phyloP scores from a whole-genome alignment of 2,888 invertebrate genomes.

The Sarcophaga caerulescens region DNA sequence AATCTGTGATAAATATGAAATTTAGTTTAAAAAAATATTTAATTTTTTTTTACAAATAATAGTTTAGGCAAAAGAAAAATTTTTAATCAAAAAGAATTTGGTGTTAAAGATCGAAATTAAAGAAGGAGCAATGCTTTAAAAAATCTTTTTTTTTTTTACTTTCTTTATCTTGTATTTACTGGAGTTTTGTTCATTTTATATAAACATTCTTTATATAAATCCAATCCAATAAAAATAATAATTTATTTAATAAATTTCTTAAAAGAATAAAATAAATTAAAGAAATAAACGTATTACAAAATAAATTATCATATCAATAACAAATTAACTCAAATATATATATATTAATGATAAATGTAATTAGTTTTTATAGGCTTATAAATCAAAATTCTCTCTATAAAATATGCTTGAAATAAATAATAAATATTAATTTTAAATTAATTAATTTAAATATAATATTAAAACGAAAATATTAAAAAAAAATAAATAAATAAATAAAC shows the following conservation, averaged over 20 bases:
- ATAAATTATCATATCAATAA: conserved; percentile 65
- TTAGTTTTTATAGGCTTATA: conserved; percentile 59
- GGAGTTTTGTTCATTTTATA: too few relatives aligned
- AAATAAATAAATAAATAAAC: not conserved
- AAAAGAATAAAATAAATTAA: not conserved
- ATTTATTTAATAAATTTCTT: not conserved
- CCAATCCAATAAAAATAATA: not conserved
- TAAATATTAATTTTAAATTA: conserved; percentile 12
- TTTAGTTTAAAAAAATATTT: conserved; percentile 55
- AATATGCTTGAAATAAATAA: conserved; percentile 52
- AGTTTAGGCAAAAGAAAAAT: conserved; percentile 61
- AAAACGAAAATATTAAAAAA: conserved; percentile 12
- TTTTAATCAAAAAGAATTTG: conserved; percentile 34
- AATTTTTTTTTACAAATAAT: conserved; percentile 56
- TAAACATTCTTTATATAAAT: not conserved
- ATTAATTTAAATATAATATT: conserved; percentile 22
- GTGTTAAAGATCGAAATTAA: conserved; percentile 17
- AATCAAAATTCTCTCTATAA: conserved; percentile 33
- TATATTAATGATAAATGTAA: conserved; percentile 46
- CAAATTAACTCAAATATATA: conserved; percentile 11
- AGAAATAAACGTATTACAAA: conserved; percentile 16
- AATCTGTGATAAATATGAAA: conserved; percentile 65
- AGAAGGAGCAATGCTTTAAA: conserved; percentile 54
- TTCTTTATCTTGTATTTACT: conserved; percentile 17
- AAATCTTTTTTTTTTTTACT: conserved; percentile 9